Percentiles rank a stretch among this genome's conserved stretches.
phyloP scores from a whole-genome alignment of 2,888 invertebrate species.

The Vesta saturnalis region DNA sequence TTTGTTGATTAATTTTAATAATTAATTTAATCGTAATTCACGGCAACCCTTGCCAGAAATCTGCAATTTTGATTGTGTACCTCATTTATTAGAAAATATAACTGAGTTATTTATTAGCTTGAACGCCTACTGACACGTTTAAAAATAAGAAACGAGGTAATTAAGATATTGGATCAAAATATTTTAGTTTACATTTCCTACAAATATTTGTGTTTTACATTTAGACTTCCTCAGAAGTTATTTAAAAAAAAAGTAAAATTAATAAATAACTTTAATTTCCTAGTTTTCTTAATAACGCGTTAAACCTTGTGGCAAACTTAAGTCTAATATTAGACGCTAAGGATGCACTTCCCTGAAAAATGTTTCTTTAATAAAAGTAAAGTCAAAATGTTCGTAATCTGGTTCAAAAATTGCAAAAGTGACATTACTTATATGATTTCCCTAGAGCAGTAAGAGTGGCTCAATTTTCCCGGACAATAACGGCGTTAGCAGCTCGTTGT shows the following conservation, averaged over 20 bases:
- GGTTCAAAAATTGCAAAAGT: slow-evolving; percentile 31
- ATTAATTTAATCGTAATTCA: slow-evolving; percentile 30
- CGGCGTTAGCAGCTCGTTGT: slow-evolving; percentile 32
- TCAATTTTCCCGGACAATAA: slow-evolving; percentile 39
- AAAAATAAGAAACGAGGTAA: background rate
- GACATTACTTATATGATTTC: slow-evolving; percentile 40
- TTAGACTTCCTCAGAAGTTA: background rate
- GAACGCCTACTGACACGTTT: slow-evolving; percentile 12
- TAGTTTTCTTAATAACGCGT: no score
- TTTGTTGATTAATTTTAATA: slow-evolving; percentile 33
- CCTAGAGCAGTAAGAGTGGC: slow-evolving; percentile 34
- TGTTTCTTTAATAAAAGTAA: slow-evolving; percentile 26
- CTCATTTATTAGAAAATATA: slow-evolving; percentile 21
- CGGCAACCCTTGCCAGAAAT: slow-evolving; percentile 30
- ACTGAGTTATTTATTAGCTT: slow-evolving; percentile 8
- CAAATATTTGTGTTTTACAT: no score
- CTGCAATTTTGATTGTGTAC: slow-evolving; percentile 19
- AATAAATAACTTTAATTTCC: no score
- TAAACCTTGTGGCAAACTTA: background rate
- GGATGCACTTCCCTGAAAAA: slow-evolving; percentile 1
- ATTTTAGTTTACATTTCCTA: slow-evolving; percentile 1
- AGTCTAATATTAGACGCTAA: slow-evolving; percentile 1
- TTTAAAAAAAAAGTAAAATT: background rate
- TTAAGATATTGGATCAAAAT: slow-evolving; percentile 1
- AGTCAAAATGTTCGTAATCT: slow-evolving; percentile 30